Percentiles rank a stretch among this genome's conserved stretches.
Conservation (phyloP, 2,797 vertebrate genomes). For the Taeniopygia guttata region DNA sequence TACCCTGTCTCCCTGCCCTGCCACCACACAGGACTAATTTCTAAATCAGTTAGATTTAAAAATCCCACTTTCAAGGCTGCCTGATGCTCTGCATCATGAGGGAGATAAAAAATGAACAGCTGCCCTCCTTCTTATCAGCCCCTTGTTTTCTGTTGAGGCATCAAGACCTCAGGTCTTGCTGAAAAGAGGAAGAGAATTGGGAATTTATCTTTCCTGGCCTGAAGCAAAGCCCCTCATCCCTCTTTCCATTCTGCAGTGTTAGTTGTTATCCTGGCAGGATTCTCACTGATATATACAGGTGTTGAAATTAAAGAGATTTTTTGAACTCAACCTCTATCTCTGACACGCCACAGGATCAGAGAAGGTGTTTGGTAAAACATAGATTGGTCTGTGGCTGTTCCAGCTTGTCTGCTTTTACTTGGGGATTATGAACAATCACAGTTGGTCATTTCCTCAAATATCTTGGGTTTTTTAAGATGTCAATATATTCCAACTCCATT, state of each 20-base stretch:
- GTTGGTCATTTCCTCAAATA: not conserved
- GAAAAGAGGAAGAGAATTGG: not conserved
- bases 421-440: not conserved
- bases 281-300: not conserved
- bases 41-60: not conserved
- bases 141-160: not conserved
- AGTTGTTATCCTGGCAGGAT: not conserved
- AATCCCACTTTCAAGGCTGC: not conserved
- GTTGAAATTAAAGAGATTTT: not conserved
- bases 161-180: not conserved
- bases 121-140: not conserved
- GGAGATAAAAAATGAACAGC: not conserved
- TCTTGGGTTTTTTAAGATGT: not conserved
- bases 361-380: not conserved
- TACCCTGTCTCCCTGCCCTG: not conserved
- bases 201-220: not conserved
- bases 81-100: not conserved
- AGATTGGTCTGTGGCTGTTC: not conserved
- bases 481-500: not conserved
- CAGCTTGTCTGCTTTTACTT: not conserved
- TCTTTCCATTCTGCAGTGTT: not conserved
- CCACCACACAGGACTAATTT: not conserved
- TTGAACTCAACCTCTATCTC: not conserved
- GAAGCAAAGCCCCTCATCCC: not conserved
- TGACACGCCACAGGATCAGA: not conserved